Percentiles rank a stretch among this genome's conserved stretches.
Evolutionary conservation across 2,888 invertebrate genomes (phyloP).

Genomic region (Lamellibrachia columna): DNA sequence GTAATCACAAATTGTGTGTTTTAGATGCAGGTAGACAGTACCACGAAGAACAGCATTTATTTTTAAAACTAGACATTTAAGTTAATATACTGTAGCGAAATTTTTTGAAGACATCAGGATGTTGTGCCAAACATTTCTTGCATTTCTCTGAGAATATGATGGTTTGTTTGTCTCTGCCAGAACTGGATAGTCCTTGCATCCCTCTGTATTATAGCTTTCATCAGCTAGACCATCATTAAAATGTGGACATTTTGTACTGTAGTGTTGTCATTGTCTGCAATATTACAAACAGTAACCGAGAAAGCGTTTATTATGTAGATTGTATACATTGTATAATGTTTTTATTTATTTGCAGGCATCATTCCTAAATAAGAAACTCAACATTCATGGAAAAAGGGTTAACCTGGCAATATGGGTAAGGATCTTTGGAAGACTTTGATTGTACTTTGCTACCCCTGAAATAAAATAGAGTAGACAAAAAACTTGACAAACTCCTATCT

Average conservation of each 20-base stretch:
- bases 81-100: no score
- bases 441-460: slow-evolving; percentile 22
- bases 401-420: slow-evolving; percentile 90
- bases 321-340: not conserved
- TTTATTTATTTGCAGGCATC: slow-evolving; percentile 78
- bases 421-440: slow-evolving; percentile 7
- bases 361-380: slow-evolving; percentile 92
- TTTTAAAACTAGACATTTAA: no score
- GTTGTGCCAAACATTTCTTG: no score
- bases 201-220: no score
- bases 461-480: not conserved
- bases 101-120: no score
- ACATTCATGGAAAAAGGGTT: slow-evolving; percentile 86
- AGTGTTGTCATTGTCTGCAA: not conserved
- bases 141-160: no score
- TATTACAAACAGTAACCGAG: not conserved
- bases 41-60: no score
- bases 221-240: no score
- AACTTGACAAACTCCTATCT: not conserved
- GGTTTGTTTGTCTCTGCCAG: no score
- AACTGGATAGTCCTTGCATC: no score
- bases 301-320: not conserved
- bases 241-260: not conserved
- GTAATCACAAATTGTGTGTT: no score
- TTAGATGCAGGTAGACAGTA: no score